These are phyloP conservation scores for Lasiurus cinereus DNA, from an alignment of 2,113 vertebrate genomes.

Conservation along the genomic window DNA sequence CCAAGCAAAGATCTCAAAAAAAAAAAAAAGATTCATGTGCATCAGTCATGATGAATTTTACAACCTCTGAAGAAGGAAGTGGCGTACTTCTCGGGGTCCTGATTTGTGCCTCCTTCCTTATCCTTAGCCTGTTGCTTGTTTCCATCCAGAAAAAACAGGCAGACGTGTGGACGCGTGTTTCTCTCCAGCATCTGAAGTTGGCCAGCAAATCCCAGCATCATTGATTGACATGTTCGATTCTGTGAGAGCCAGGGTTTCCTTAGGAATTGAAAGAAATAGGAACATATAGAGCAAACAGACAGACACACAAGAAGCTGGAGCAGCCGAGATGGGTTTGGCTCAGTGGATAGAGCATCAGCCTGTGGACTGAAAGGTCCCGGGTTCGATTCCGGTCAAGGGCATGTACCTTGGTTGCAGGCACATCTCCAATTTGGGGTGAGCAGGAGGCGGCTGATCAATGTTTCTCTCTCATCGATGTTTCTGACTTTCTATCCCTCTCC, in stretches of 20 bases:
- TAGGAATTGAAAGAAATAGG: background rate
- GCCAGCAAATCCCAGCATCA: background rate
- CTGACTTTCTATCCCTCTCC: too few relatives aligned
- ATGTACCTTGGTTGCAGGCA: too few relatives aligned
- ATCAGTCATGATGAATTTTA: background rate
- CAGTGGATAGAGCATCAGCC: too few relatives aligned
- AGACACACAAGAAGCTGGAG: background rate
- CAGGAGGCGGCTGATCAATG: too few relatives aligned
- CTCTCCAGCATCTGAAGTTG: background rate
- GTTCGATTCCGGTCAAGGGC: too few relatives aligned
- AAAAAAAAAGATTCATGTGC: background rate
- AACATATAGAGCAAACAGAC: background rate
- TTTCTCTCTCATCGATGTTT: too few relatives aligned
- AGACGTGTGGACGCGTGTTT: background rate
- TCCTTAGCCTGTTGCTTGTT: background rate
- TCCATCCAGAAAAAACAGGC: background rate
- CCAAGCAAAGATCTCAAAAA: background rate
- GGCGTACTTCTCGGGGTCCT: background rate
- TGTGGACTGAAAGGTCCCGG: too few relatives aligned
- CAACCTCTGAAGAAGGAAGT: background rate
- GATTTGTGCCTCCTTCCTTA: background rate
- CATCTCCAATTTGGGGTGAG: too few relatives aligned
- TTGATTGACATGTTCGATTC: background rate
- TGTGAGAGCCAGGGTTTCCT: background rate
- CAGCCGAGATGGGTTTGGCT: too few relatives aligned